Conservation (phyloP, 2,797 vertebrate genomes). For the Toxotes lorentzi region DNA sequence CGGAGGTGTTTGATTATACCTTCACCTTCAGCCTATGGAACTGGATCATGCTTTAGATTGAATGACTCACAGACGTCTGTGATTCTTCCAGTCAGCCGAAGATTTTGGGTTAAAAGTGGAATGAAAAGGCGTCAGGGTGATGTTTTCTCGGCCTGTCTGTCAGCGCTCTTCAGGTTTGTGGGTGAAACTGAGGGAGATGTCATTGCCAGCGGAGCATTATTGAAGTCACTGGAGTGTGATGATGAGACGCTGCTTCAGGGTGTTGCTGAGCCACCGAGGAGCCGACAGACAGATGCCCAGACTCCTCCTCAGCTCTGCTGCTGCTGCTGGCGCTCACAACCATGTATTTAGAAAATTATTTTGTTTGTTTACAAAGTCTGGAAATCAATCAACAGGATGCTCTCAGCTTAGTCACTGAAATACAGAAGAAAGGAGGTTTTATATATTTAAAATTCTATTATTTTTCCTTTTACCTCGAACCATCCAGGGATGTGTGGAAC, state of each 20-base stretch:
- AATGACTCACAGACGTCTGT: constrained; percentile 7
- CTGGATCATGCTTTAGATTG: constrained; percentile 12
- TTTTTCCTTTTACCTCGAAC: not conserved
- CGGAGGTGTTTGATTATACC: constrained; percentile 11
- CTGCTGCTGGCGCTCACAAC: constrained; percentile 5
- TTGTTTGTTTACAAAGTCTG: constrained; percentile 4
- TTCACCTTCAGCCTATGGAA: constrained; percentile 27
- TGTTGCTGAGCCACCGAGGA: constrained; percentile 50
- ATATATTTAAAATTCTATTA: not conserved
- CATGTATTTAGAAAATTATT: not conserved
- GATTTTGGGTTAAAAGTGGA: constrained; percentile 8
- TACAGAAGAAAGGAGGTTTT: not conserved
- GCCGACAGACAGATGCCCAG: constrained; percentile 42
- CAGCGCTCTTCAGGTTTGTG: constrained; percentile 18
- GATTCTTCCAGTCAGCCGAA: not conserved
- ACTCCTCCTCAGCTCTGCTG: constrained; percentile 24
- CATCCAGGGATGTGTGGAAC: not conserved
- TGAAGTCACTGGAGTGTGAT: constrained; percentile 58
- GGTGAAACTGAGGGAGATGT: constrained; percentile 39
- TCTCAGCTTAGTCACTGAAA: not conserved
- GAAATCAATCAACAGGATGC: constrained; percentile 11
- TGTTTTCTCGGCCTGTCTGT: constrained; percentile 19
- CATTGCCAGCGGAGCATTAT: constrained; percentile 48
- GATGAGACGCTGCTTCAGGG: constrained; percentile 53
- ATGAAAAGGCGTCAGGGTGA: not conserved